Evolutionary conservation across 2,797 vertebrate species (phyloP).

Genomic region (Euphonia xanthogaster): DNA sequence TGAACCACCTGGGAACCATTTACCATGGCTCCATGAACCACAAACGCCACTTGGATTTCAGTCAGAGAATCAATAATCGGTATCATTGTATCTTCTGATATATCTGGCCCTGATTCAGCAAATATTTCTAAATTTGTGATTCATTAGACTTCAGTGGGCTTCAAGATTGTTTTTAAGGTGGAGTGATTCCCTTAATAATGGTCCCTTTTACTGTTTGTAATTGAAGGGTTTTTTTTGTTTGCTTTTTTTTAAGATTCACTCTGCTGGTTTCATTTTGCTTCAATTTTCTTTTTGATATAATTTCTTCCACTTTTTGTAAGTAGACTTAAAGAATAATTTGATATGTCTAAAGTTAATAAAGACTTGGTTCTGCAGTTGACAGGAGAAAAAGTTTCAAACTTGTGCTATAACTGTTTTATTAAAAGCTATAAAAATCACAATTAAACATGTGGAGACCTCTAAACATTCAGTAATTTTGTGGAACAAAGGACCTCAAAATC

Average conservation of each 20-base stretch:
- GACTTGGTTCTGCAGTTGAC: not conserved
- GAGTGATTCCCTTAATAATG: not conserved
- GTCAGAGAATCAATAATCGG: not conserved
- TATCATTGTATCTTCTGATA: not conserved
- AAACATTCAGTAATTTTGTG: not conserved
- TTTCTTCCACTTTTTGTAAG: not conserved
- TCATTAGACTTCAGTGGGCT: not conserved
- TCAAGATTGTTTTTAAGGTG: not conserved
- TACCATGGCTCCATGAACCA: not conserved
- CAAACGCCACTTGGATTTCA: not conserved
- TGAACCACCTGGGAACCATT: not conserved
- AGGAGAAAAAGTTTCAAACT: not conserved
- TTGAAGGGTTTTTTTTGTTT: accelerated
- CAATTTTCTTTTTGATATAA: not conserved
- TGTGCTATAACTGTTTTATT: not conserved
- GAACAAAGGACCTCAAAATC: not conserved
- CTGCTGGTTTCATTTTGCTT: not conserved
- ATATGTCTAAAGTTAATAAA: not conserved
- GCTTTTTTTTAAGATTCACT: not conserved
- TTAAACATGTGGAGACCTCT: not conserved
- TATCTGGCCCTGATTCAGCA: not conserved
- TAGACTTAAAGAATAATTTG: not conserved
- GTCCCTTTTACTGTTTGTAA: not conserved
- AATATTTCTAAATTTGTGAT: not conserved
- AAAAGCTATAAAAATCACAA: not conserved